phyloP scores from a whole-genome alignment of 2,797 vertebrate species.

The Gymnoscopelus braueri region DNA sequence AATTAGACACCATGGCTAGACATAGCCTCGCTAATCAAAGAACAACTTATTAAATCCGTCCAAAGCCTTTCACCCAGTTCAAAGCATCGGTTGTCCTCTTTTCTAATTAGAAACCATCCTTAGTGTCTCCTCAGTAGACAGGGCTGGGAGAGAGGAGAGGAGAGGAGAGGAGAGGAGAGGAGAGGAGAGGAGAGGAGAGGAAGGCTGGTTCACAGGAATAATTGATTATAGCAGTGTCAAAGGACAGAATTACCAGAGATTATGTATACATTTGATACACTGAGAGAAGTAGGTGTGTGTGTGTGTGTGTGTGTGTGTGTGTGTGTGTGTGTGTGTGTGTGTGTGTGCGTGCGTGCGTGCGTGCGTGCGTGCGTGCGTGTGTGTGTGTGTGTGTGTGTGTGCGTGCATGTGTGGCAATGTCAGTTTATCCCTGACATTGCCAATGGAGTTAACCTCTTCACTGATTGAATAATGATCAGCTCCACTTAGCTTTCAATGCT shows the following conservation, averaged over 20 bases:
- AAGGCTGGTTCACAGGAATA: slow-evolving; percentile 23
- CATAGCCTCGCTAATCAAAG: slow-evolving; percentile 25
- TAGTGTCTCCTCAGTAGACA: neutral
- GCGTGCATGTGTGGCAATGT: slow-evolving; percentile 7
- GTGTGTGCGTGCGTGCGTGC: neutral
- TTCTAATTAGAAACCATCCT: no score
- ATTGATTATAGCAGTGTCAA: slow-evolving; percentile 31
- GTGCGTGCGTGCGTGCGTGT: neutral
- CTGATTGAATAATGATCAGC: slow-evolving; percentile 19
- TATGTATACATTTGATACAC: slow-evolving; percentile 40
- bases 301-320: no score
- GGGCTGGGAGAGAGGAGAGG: neutral
- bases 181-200: slow-evolving; percentile 1
- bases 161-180: neutral
- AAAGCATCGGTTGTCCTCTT: neutral
- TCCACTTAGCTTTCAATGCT: no score
- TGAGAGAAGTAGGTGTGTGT: slow-evolving; percentile 14
- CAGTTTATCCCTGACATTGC: slow-evolving; percentile 17
- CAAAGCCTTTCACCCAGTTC: slow-evolving; percentile 7
- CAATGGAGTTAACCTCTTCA: slow-evolving; percentile 18
- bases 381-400: neutral
- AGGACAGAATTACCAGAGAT: slow-evolving; percentile 32
- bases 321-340: neutral
- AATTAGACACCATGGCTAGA: neutral
- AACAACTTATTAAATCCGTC: neutral